A percentile compares a stretch with the other conserved stretches of the same genome.
These are phyloP conservation scores for Pycnomerus fuliginosus DNA, from an alignment of 2,888 invertebrate species.

Conservation along the genomic window DNA sequence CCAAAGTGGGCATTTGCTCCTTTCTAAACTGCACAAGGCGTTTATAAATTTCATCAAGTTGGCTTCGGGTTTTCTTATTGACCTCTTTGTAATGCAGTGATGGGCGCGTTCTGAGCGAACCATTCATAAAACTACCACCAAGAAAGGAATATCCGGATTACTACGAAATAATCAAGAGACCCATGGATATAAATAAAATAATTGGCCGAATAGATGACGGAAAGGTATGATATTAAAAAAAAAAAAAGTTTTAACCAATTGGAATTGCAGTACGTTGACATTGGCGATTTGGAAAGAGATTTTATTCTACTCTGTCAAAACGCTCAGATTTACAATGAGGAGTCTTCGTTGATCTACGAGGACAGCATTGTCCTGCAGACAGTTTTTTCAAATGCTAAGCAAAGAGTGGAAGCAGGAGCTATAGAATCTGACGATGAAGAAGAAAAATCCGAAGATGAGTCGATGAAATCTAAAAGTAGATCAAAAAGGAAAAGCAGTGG, in stretches of 20 bases:
- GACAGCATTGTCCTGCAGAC: slow-evolving; percentile 94
- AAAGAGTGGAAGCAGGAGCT: slow-evolving; percentile 57
- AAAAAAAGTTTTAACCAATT: too few relatives aligned
- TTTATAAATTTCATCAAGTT: slow-evolving; percentile 16
- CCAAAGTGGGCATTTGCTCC: too few relatives aligned
- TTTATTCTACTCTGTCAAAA: slow-evolving; percentile 95
- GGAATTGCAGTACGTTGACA: slow-evolving; percentile 74
- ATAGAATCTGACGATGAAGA: slow-evolving; percentile 56
- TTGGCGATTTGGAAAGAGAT: slow-evolving; percentile 84
- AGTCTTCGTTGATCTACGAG: slow-evolving; percentile 92
- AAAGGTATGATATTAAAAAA: slow-evolving; percentile 65
- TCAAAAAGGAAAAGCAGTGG: slow-evolving; percentile 49
- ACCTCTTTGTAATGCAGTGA: slow-evolving; percentile 65
- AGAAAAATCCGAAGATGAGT: slow-evolving; percentile 56
- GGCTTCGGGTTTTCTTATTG: too few relatives aligned
- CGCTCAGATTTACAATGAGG: slow-evolving; percentile 97
- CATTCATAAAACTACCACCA: slow-evolving; percentile 94
- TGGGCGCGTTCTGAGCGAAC: slow-evolving; percentile 84
- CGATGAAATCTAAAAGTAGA: slow-evolving; percentile 58
- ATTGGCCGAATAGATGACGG: slow-evolving; percentile 83
- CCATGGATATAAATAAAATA: slow-evolving; percentile 93
- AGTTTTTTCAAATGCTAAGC: slow-evolving; percentile 69
- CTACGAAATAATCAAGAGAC: slow-evolving; percentile 94
- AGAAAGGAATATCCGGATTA: slow-evolving; percentile 93
- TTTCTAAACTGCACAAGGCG: too few relatives aligned